Conservation (phyloP, 2,888 invertebrate species). For the Drosophila melanosoma region DNA sequence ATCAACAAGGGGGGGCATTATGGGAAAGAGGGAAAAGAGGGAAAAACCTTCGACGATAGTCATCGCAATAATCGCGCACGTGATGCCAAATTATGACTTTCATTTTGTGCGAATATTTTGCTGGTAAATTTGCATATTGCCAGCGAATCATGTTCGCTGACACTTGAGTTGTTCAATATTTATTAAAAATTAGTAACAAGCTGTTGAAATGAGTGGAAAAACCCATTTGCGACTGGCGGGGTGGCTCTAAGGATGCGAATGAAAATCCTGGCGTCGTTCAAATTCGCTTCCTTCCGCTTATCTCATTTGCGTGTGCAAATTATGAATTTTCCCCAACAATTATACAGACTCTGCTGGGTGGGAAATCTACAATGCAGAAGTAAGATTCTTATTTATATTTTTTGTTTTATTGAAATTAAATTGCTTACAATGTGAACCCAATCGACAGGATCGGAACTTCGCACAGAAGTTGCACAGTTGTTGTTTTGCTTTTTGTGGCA, state of each 20-base stretch:
- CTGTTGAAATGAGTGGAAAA: conserved; percentile 58
- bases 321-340: conserved; percentile 40
- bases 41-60: conserved; percentile 60
- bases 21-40: conserved; percentile 37
- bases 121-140: conserved; percentile 68
- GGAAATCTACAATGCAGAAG: not conserved
- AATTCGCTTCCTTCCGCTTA: conserved; percentile 61
- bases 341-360: conserved; percentile 17
- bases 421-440: conserved; percentile 25
- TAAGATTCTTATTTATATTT: conserved; percentile 6
- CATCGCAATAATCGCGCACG: conserved; percentile 71
- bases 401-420: conserved; percentile 34
- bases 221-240: conserved; percentile 17
- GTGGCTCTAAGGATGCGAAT: conserved; percentile 2
- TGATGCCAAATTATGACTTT: conserved; percentile 69
- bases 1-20: conserved; percentile 46
- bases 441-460: conserved; percentile 23
- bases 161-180: conserved; percentile 65
- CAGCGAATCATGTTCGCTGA: conserved; percentile 5
- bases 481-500: conserved; percentile 35
- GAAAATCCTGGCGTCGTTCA: conserved; percentile 23
- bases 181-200: conserved; percentile 80
- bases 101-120: conserved; percentile 62
- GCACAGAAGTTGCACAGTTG: conserved; percentile 18
- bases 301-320: conserved; percentile 61